phyloP scores from a whole-genome alignment of 2,888 invertebrate species.

The Crossocerus cetratus region DNA sequence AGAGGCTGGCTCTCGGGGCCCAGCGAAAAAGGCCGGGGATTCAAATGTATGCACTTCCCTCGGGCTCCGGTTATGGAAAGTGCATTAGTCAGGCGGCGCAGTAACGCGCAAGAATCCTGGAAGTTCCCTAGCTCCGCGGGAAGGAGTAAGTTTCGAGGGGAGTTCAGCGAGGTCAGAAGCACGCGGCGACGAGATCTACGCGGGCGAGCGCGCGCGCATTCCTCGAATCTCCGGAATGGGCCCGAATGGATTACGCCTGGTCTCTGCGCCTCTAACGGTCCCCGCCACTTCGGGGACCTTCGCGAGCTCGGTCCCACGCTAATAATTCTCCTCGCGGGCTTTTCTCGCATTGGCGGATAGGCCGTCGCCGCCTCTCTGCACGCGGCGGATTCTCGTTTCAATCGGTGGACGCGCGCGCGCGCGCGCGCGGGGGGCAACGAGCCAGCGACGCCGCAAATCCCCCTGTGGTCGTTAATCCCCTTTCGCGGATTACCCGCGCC shows the following conservation, averaged over 20 bases:
- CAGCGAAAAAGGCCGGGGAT: too few relatives aligned
- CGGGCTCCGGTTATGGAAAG: too few relatives aligned
- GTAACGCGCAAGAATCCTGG: too few relatives aligned
- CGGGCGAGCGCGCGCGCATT: slow-evolving; percentile 63
- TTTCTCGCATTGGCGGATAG: slow-evolving; percentile 54
- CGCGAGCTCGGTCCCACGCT: slow-evolving; percentile 70
- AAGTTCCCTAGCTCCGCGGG: too few relatives aligned
- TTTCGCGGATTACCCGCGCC: background rate
- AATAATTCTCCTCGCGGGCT: slow-evolving; percentile 66
- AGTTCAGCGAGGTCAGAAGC: too few relatives aligned
- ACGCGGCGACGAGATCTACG: slow-evolving; percentile 9
- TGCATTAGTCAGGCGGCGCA: too few relatives aligned
- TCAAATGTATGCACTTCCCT: too few relatives aligned
- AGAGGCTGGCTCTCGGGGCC: too few relatives aligned
- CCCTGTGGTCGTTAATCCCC: background rate
- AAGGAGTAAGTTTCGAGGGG: too few relatives aligned
- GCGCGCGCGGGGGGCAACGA: background rate
- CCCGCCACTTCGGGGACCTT: slow-evolving; percentile 42
- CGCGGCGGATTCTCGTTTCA: slow-evolving; percentile 45
- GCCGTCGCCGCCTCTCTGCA: slow-evolving; percentile 43
- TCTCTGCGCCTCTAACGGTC: slow-evolving; percentile 65
- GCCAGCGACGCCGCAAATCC: background rate
- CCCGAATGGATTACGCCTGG: slow-evolving; percentile 58
- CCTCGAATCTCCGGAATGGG: slow-evolving; percentile 67
- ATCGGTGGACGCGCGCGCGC: slow-evolving; percentile 2